Percentiles rank a stretch among this genome's conserved stretches.
Evolutionary conservation across 2,113 vertebrate genomes (phyloP).

Genomic region (Mus spicilegus): DNA sequence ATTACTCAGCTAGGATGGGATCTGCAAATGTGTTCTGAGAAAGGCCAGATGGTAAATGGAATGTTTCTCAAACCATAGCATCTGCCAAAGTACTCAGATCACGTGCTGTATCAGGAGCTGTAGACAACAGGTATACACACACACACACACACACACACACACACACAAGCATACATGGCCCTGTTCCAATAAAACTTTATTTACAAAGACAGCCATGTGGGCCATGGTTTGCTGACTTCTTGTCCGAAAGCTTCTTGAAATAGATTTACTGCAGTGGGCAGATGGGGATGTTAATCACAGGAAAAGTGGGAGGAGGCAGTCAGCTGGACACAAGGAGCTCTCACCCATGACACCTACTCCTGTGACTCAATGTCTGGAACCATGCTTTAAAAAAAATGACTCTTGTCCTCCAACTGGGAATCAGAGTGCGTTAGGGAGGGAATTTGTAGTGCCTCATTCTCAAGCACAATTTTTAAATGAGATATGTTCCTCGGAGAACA

Average conservation of each 20-base stretch:
- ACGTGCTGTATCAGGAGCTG: background rate
- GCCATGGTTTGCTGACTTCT: slow-evolving; percentile 38
- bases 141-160: background rate
- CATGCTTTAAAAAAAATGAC: background rate
- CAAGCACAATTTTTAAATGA: slow-evolving; percentile 33
- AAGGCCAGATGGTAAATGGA: background rate
- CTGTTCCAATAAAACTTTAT: background rate
- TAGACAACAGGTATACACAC: background rate
- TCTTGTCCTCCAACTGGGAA: background rate
- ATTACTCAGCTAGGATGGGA: background rate
- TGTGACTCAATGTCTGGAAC: background rate
- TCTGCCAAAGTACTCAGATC: background rate
- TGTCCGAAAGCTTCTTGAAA: slow-evolving; percentile 8
- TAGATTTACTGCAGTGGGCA: slow-evolving; percentile 39
- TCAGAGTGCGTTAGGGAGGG: background rate
- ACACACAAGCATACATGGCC: background rate
- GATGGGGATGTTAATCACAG: background rate
- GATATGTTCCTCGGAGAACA: background rate
- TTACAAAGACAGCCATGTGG: background rate
- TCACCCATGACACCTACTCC: background rate
- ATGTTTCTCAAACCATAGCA: background rate
- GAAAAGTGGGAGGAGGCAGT: background rate
- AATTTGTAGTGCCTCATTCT: background rate
- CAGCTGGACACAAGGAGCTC: background rate
- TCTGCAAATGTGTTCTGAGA: background rate